phyloP scores from a whole-genome alignment of 1,140 invertebrate genomes.

The Drosophila obscura region DNA sequence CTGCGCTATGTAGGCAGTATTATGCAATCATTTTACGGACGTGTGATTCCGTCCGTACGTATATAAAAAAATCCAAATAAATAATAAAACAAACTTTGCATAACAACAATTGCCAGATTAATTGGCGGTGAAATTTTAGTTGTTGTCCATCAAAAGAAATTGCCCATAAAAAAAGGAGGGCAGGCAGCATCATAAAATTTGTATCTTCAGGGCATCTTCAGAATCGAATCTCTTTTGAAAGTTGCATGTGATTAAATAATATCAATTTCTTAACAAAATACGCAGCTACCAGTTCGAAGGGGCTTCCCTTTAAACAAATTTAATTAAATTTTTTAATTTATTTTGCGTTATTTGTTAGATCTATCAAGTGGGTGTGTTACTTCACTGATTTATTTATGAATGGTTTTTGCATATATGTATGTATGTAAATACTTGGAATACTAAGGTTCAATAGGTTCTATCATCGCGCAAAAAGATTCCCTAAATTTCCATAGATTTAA shows the following conservation, averaged over 20 bases:
- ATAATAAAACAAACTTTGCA: conserved; percentile 44
- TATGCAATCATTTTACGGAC: conserved; percentile 52
- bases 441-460: too few species aligned
- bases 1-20: conserved; percentile 12
- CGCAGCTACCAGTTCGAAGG: not conserved
- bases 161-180: conserved; percentile 19
- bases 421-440: too few species aligned
- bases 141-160: conserved; percentile 21
- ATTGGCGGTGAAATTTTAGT: conserved; percentile 34
- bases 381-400: too few species aligned
- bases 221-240: conserved; percentile 1
- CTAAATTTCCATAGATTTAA: too few species aligned
- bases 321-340: not conserved
- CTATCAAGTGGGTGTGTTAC: too few species aligned
- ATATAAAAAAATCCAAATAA: conserved; percentile 32
- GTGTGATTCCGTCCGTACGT: conserved; percentile 41
- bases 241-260: not conserved
- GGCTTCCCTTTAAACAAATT: not conserved
- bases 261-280: not conserved
- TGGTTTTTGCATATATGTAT: too few species aligned
- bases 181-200: not conserved
- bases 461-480: too few species aligned
- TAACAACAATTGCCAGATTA: conserved; percentile 45
- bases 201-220: conserved; percentile 5
- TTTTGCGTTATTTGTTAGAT: not conserved